Conservation (phyloP, 2,888 invertebrate species). For the Cacoxenus indagator region DNA sequence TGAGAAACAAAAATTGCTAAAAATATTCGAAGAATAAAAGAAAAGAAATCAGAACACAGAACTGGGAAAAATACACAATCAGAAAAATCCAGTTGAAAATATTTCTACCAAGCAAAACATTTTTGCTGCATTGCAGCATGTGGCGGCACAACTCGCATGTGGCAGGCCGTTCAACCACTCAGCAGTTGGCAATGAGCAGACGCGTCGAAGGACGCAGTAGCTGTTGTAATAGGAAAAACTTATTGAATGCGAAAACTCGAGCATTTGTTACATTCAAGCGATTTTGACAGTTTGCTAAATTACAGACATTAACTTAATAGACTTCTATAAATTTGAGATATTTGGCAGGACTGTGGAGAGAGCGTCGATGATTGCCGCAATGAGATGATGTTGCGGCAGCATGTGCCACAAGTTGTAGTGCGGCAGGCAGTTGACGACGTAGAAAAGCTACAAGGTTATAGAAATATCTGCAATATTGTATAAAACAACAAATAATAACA, state of each 20-base stretch:
- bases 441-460: slow-evolving; percentile 28
- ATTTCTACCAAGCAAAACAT: neutral
- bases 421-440: slow-evolving; percentile 25
- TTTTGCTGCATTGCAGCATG: slow-evolving; percentile 17
- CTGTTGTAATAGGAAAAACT: slow-evolving; percentile 30
- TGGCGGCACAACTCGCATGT: neutral
- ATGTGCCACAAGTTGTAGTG: slow-evolving; percentile 33
- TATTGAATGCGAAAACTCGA: slow-evolving; percentile 47
- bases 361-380: too few species aligned
- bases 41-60: too few species aligned
- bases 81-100: neutral
- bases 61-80: too few species aligned
- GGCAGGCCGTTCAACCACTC: neutral
- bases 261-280: slow-evolving; percentile 50
- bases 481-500: slow-evolving; percentile 26
- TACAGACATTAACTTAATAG: slow-evolving; percentile 63
- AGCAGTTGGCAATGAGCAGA: neutral
- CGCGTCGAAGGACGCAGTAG: neutral
- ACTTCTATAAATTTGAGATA: slow-evolving; percentile 54
- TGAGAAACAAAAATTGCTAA: neutral
- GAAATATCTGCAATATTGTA: slow-evolving; percentile 38
- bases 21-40: neutral
- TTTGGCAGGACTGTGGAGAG: slow-evolving; percentile 49
- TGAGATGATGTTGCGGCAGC: too few species aligned
- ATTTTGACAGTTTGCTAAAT: slow-evolving; percentile 63